Base-by-base conservation (phyloP, 2,888 invertebrate genomes). In the Amblyjoppa fuscipennis region DNA sequence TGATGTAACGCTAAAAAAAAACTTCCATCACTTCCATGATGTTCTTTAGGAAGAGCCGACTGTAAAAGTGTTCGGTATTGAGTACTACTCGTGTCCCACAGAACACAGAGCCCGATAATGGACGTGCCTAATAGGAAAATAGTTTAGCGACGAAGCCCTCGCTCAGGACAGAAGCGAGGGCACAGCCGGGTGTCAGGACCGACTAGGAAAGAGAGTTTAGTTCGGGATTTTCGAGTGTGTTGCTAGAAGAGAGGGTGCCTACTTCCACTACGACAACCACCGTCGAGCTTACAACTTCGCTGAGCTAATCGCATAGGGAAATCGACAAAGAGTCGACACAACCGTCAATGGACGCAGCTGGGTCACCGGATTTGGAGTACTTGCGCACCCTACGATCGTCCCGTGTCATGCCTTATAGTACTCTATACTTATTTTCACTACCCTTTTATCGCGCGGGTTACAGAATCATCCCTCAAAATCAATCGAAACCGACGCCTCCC, bases 321-420 rank as follows among this genome's bases (percentile, higher is more conserved):
- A 92, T 92, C 91, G 91, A 92, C 92, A 92, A 92, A 92, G 92
- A 90, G 90, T 90, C 92, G 90, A 90, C 92, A 90, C 92, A 91
- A 92, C 91, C 91, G 92, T 92, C 90, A 88, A 88, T 86, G 88
- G 74, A 61, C 38, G 89, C 92, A 92, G 92, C 92, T 92, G 92
- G 91, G 90, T 90, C 90, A 90, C 90, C 89, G 85, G 90, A 83
- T 90, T 41, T 89, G 83, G 84, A 90, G 89, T 87, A 85, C 76
- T 78, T 56, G 45, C 11, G 74, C 75, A 77, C 78, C 82, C 84
- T 70, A 69, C 53, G 16, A 78, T 64, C 59, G 49, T 34, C 75
- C 53, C 51, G 66, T 73, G 34, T 74, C 51, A 66, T 45, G 51
- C 45, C 45, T 31, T 25, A 31, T 51, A 45, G 51, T 59, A 51